Conservation (phyloP, 2,797 vertebrate genomes). For the Lutra lutra region DNA sequence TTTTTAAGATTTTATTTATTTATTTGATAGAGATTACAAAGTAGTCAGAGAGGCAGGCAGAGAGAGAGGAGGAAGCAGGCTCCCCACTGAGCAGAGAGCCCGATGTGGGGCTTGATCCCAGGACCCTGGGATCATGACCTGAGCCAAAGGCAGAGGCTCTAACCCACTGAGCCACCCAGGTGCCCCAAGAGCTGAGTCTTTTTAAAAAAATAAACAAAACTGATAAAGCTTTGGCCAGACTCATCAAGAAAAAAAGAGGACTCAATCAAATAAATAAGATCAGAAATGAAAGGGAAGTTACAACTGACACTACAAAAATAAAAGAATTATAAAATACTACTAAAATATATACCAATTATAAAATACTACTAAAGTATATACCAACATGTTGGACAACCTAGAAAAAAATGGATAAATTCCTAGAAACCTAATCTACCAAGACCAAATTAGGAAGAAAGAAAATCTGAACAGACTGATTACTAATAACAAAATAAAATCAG, state of each 20-base stretch:
- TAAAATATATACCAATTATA: background rate
- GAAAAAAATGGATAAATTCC: background rate
- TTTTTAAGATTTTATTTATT: too few species aligned
- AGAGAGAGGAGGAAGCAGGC: too few species aligned
- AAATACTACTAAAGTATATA: background rate
- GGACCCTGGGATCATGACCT: too few species aligned
- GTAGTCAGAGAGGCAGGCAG: too few species aligned
- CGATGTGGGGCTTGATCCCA: too few species aligned
- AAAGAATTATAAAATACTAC: background rate
- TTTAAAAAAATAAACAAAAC: background rate
- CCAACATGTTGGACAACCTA: background rate
- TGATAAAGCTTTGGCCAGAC: background rate
- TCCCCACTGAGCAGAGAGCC: too few species aligned
- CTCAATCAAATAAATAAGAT: background rate
- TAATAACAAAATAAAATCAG: background rate
- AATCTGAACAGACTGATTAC: background rate
- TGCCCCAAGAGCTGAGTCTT: background rate
- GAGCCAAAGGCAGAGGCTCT: too few species aligned
- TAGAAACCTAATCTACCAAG: background rate
- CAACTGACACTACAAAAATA: background rate
- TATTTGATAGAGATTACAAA: too few species aligned
- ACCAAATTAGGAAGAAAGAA: background rate
- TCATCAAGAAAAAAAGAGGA: background rate
- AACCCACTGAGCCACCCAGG: too few species aligned
- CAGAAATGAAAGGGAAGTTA: background rate